Evolutionary conservation across 2,113 vertebrate species (phyloP).

Genomic region (Oxygymnocypris stewartii): DNA sequence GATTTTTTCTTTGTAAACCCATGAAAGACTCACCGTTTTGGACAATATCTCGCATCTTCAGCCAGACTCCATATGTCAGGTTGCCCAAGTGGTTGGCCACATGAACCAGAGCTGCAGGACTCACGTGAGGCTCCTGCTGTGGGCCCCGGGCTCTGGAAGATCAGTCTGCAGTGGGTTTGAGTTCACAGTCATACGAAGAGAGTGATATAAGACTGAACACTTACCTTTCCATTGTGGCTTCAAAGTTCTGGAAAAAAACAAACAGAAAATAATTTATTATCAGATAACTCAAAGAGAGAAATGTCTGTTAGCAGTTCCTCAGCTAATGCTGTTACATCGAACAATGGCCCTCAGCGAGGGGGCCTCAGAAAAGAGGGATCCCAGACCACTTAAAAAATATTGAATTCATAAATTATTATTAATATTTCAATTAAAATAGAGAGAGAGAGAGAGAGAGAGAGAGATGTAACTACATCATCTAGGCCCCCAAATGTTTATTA

Average conservation of each 20-base stretch:
- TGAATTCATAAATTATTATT: too few species aligned
- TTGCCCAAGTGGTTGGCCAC: conserved; percentile 30
- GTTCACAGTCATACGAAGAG: not conserved
- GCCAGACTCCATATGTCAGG: conserved; percentile 20
- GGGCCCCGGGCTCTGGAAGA: conserved; percentile 12
- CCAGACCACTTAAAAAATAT: too few species aligned
- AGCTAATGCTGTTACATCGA: too few species aligned
- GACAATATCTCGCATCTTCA: conserved; percentile 32
- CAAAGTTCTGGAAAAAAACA: conserved; percentile 29
- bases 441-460: too few species aligned
- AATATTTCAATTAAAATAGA: too few species aligned
- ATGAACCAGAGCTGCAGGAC: conserved; percentile 25
- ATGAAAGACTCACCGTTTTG: conserved; percentile 20
- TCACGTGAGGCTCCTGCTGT: not conserved
- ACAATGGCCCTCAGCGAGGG: too few species aligned
- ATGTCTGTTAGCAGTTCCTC: too few species aligned
- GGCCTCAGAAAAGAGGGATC: too few species aligned
- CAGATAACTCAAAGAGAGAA: not conserved
- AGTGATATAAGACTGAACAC: not conserved
- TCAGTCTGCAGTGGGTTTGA: not conserved
- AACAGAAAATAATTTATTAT: not conserved
- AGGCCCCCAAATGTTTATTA: too few species aligned
- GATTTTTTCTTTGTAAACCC: too few species aligned
- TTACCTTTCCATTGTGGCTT: conserved; percentile 31
- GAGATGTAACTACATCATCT: too few species aligned